Percentiles rank a stretch among this genome's conserved stretches.
Conservation (phyloP, 2,113 vertebrate species). For the Lampris incognitus region DNA sequence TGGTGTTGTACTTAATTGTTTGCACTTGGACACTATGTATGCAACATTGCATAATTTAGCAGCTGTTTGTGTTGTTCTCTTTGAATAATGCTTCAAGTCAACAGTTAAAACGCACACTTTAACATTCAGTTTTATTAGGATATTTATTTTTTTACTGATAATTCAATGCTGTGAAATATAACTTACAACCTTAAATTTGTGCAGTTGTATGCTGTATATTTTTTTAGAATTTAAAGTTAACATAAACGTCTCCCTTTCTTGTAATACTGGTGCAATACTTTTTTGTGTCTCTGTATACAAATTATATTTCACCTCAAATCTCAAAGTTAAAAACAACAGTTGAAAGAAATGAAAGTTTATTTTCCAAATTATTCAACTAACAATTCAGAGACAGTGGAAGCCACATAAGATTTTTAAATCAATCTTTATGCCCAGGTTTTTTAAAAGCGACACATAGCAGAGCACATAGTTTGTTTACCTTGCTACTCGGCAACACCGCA, state of each 20-base stretch:
- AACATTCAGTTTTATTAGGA: neutral
- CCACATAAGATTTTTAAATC: slow-evolving; percentile 2
- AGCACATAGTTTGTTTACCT: neutral
- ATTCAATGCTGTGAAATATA: slow-evolving; percentile 19
- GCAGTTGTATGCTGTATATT: slow-evolving; percentile 7
- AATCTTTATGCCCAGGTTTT: neutral
- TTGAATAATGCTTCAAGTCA: slow-evolving; percentile 3
- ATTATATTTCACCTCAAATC: neutral
- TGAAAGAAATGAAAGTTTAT: slow-evolving; percentile 1
- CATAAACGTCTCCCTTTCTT: neutral
- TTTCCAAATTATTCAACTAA: neutral
- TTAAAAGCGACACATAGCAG: neutral
- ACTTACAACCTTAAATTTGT: slow-evolving; percentile 4
- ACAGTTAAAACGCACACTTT: slow-evolving; percentile 6
- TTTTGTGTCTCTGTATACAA: neutral
- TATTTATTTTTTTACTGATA: neutral
- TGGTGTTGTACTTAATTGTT: too few relatives aligned
- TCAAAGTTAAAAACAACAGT: neutral
- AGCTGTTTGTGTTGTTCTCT: neutral
- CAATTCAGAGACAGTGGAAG: neutral
- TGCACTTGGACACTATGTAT: too few relatives aligned
- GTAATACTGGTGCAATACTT: neutral
- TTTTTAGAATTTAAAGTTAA: neutral
- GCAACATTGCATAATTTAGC: slow-evolving; percentile 2
- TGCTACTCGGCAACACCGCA: neutral